phyloP scores from a whole-genome alignment of 2,113 vertebrate species.

The Cephalopterus ornatus region DNA sequence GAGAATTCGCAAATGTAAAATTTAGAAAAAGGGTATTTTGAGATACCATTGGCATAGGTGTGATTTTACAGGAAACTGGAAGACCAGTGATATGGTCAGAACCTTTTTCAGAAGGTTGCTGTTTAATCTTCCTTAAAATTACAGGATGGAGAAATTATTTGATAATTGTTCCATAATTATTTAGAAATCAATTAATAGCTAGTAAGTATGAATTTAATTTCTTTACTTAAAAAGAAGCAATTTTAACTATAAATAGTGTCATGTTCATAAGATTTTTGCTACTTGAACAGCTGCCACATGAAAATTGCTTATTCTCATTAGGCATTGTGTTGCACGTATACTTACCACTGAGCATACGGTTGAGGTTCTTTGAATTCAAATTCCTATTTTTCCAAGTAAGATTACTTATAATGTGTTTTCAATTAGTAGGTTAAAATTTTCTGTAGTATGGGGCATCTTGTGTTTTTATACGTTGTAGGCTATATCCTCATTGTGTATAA shows the following conservation, averaged over 20 bases:
- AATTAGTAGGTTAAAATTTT: not conserved
- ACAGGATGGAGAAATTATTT: not conserved
- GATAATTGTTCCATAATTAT: not conserved
- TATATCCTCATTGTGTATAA: not conserved
- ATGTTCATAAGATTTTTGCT: not conserved
- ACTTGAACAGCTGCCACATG: not conserved
- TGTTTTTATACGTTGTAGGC: not conserved
- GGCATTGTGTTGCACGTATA: not conserved
- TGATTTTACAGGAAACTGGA: not conserved
- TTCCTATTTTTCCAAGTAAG: not conserved
- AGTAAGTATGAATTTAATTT: not conserved
- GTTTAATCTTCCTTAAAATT: not conserved
- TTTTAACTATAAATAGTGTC: not conserved
- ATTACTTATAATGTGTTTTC: not conserved
- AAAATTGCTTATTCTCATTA: not conserved
- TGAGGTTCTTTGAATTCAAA: not conserved
- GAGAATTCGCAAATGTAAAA: not conserved
- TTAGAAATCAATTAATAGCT: not conserved
- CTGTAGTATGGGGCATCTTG: not conserved
- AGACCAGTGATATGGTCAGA: not conserved
- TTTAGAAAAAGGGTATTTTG: not conserved
- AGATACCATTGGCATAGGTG: not conserved
- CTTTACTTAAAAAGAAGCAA: not conserved
- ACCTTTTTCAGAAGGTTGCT: not conserved
- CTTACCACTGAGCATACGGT: not conserved